Percentiles rank a stretch among this genome's conserved stretches.
phyloP scores from a whole-genome alignment of 2,797 vertebrate genomes.

The Thamnophis elegans region DNA sequence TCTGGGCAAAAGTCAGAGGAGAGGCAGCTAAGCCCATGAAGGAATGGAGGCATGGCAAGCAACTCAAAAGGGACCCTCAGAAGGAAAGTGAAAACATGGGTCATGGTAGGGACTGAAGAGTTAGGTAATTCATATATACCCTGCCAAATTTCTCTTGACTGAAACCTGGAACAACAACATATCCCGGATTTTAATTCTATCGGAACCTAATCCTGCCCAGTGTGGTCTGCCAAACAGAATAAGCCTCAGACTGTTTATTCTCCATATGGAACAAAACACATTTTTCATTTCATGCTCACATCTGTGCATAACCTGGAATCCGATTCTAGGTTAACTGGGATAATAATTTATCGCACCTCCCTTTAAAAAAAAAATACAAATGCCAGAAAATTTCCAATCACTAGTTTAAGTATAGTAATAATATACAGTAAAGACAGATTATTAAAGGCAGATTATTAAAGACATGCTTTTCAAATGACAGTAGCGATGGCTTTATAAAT shows the following conservation, averaged over 20 bases:
- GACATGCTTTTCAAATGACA: not conserved
- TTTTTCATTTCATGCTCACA: not conserved
- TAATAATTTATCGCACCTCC: not conserved
- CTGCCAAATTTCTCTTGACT: not conserved
- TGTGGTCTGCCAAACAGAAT: not conserved
- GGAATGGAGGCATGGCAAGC: not conserved
- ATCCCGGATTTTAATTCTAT: not conserved
- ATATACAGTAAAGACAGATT: not conserved
- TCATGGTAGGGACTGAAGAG: not conserved
- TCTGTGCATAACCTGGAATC: not conserved
- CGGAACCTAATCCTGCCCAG: not conserved
- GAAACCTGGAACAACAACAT: not conserved
- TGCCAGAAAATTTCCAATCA: not conserved
- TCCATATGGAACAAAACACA: not conserved
- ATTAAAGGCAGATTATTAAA: not conserved
- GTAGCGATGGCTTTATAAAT: not conserved
- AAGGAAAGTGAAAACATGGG: not conserved
- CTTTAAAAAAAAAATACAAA: not conserved
- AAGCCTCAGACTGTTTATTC: not conserved
- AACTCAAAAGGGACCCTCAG: not conserved
- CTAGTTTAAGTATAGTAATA: not conserved
- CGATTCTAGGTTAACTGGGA: not conserved
- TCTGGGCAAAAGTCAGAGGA: not conserved
- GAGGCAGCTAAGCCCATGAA: not conserved
- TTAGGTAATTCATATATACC: not conserved